phyloP scores from a whole-genome alignment of 2,888 invertebrate genomes.

The Noctua janthe region DNA sequence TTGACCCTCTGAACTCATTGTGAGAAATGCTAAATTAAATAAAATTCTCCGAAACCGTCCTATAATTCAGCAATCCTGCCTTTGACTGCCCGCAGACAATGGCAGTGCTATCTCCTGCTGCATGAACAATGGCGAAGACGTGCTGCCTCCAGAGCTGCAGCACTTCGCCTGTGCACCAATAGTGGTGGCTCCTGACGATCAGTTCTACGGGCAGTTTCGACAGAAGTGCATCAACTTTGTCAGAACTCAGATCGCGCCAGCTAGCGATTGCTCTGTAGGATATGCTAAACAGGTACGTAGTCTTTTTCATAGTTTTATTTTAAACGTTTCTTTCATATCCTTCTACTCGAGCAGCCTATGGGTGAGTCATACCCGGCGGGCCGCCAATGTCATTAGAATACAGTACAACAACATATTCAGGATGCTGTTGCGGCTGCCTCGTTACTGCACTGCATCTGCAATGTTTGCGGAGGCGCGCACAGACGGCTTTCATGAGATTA shows the following conservation, averaged over 20 bases:
- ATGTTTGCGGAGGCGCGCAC: no score
- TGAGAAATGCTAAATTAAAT: neutral
- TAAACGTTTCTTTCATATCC: neutral
- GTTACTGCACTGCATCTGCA: no score
- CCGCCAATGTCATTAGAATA: no score
- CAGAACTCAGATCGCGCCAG: constrained; percentile 92
- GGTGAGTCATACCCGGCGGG: no score
- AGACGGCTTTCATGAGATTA: no score
- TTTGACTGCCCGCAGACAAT: constrained; percentile 86
- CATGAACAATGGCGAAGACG: constrained; percentile 88
- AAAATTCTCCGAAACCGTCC: neutral
- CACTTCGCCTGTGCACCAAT: constrained; percentile 94
- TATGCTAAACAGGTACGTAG: constrained; percentile 91
- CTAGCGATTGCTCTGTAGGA: constrained; percentile 92
- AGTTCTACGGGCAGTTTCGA: constrained; percentile 90
- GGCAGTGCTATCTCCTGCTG: constrained; percentile 94
- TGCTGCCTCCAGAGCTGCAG: constrained; percentile 87
- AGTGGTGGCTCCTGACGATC: constrained; percentile 90
- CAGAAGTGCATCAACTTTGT: constrained; percentile 94
- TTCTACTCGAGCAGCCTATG: no score
- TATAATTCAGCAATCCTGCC: neutral
- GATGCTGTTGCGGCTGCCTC: no score
- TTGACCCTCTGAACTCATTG: neutral
- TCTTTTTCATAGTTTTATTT: neutral
- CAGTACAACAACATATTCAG: no score